Evolutionary conservation across 1,140 invertebrate genomes (phyloP).

Genomic region (Ylistrum balloti): DNA sequence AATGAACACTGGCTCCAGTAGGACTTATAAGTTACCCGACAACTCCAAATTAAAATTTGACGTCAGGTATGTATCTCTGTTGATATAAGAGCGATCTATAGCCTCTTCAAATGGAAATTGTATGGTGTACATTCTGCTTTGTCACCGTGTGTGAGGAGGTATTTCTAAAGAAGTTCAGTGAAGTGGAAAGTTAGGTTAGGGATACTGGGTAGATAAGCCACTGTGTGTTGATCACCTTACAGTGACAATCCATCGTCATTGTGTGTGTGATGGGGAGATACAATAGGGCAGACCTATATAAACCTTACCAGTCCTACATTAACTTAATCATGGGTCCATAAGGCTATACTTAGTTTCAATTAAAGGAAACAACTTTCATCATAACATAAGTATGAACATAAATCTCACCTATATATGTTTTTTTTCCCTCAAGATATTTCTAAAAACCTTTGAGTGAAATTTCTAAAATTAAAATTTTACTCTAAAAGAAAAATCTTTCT

Average conservation of each 20-base stretch:
- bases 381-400: neutral
- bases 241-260: neutral
- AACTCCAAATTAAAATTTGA: neutral
- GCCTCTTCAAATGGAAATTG: conserved; percentile 17
- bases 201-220: neutral
- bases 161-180: conserved; percentile 24
- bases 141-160: neutral
- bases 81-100: neutral
- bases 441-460: neutral
- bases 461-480: neutral
- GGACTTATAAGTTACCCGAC: neutral
- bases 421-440: neutral
- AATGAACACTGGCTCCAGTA: neutral
- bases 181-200: conserved; percentile 37
- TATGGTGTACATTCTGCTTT: neutral
- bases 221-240: conserved; percentile 2
- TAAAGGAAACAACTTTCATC: neutral
- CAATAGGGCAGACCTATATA: neutral
- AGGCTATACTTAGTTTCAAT: neutral
- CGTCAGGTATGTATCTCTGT: neutral
- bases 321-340: neutral
- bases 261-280: neutral
- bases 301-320: neutral
- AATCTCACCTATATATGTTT: neutral
- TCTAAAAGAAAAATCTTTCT: too few relatives aligned